Evolutionary conservation across 2,888 invertebrate species (phyloP), one percentile per base, ranked within the genome.

Genomic region (Eueremaeus valkanovi): DNA sequence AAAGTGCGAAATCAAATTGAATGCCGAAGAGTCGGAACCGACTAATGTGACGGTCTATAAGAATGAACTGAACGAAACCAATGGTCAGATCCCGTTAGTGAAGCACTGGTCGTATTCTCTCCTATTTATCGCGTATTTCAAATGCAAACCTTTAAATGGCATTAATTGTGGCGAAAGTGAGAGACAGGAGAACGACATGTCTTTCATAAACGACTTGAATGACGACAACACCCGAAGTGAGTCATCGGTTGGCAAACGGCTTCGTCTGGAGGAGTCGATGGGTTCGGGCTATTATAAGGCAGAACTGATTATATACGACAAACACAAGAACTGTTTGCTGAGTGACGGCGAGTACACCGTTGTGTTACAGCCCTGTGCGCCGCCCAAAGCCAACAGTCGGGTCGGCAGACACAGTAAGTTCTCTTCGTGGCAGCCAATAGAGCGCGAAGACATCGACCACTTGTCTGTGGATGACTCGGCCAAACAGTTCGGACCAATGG

Each of bases 261-360:
- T 40, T 33, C 33, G 63, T 18, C 9, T 33, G n/a, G 31, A 63
- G 6, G 63, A 63, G 5, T 3, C 3, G n/a, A 24, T 1, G 21
- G 63, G 33, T 0, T 0, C 13, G 18, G 29, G 1, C 21, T 68
- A 31, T 21, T 75, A 5, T 78, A 79, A 45, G 79, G 81, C 84
- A 11, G 95, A 95, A 84, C 85, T 96, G 76, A 90, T 92, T 76
- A 89, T 95, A 40, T 95, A 92, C 82, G 95, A 95, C 83, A 93
- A 93, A 82, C 90, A 92, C 81, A 92, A 90, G 82, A 88, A 92
- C 21, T 94, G 94, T 82, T 86, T 93, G 75, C 86, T 94, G 72
- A 90, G 90, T 0, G 92, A 93, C 80, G 95, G 95, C 3, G 92
- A 94, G 82, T 95, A 96, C 84, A 94, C 95, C 82, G 85, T 95